Evolutionary conservation across 2,113 vertebrate genomes (phyloP).

Genomic region (Apeltes quadracus): DNA sequence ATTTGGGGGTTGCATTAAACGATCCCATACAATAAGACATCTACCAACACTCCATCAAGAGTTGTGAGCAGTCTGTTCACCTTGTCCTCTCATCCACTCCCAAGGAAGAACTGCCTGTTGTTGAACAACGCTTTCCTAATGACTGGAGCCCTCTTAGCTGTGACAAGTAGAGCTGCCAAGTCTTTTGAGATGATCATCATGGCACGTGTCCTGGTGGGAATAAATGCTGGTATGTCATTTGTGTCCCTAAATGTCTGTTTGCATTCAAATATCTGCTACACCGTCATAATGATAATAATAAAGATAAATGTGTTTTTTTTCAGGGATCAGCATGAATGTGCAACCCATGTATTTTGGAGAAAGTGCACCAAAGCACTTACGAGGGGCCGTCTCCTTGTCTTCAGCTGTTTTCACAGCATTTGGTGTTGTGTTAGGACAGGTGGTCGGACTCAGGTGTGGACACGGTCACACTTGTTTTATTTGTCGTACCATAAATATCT

Average conservation of each 20-base stretch:
- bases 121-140: conserved; percentile 88
- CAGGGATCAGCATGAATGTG: conserved; percentile 92
- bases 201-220: conserved; percentile 84
- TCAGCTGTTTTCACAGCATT: conserved; percentile 88
- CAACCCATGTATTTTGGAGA: conserved; percentile 96
- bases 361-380: conserved; percentile 87
- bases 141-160: conserved; percentile 79
- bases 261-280: background rate
- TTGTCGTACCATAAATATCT: background rate
- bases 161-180: conserved; percentile 81
- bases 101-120: conserved; percentile 90
- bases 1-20: background rate
- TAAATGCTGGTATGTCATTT: conserved; percentile 84
- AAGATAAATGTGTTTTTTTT: conserved; percentile 19
- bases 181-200: conserved; percentile 93
- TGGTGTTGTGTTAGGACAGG: conserved; percentile 87
- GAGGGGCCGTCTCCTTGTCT: conserved; percentile 86
- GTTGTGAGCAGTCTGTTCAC: background rate
- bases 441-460: conserved; percentile 86
- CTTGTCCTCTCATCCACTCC: background rate
- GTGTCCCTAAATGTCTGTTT: background rate
- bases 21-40: background rate
- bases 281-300: background rate
- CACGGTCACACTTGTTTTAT: background rate
- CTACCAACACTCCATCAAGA: background rate